These are phyloP conservation scores for Tethya wilhelma DNA, from an alignment of 37 sponge, comb jelly and placozoan genomes.

Conservation along the genomic window DNA sequence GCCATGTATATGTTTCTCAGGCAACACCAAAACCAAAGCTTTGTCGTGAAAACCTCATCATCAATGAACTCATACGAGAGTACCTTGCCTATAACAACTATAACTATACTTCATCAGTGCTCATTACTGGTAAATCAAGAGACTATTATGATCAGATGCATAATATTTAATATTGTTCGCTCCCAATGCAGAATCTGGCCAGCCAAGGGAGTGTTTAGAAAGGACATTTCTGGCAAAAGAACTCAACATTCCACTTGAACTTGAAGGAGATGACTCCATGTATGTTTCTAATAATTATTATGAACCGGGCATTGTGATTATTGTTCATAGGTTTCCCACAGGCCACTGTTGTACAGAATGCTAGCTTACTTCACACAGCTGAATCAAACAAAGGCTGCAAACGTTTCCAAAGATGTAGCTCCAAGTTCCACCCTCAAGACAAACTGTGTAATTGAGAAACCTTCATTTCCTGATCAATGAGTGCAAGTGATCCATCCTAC, in stretches of 20 bases:
- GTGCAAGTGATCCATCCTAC: too few species aligned
- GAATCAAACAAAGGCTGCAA: neutral
- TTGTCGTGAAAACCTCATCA: slow-evolving; percentile 71
- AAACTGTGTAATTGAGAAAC: too few species aligned
- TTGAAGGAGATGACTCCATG: slow-evolving; percentile 16
- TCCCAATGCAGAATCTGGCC: slow-evolving; percentile 59
- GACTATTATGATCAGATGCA: neutral
- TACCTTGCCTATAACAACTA: slow-evolving; percentile 88
- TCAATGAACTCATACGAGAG: slow-evolving; percentile 92
- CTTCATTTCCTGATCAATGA: too few species aligned
- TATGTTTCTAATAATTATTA: neutral
- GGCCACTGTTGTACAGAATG: slow-evolving; percentile 60
- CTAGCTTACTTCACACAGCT: slow-evolving; percentile 35
- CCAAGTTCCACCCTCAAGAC: too few species aligned
- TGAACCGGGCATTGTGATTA: too few species aligned
- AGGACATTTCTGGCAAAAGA: slow-evolving; percentile 69
- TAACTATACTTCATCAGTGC: slow-evolving; percentile 67
- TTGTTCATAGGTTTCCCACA: neutral
- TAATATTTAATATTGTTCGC: neutral
- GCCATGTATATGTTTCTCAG: too few species aligned
- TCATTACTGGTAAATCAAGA: slow-evolving; percentile 57
- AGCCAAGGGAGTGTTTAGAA: slow-evolving; percentile 71
- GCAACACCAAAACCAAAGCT: slow-evolving; percentile 54
- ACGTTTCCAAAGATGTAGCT: neutral
- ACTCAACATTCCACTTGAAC: slow-evolving; percentile 23